Base-by-base conservation (phyloP, 2,797 vertebrate genomes). In the Notolabrus celidotus region DNA sequence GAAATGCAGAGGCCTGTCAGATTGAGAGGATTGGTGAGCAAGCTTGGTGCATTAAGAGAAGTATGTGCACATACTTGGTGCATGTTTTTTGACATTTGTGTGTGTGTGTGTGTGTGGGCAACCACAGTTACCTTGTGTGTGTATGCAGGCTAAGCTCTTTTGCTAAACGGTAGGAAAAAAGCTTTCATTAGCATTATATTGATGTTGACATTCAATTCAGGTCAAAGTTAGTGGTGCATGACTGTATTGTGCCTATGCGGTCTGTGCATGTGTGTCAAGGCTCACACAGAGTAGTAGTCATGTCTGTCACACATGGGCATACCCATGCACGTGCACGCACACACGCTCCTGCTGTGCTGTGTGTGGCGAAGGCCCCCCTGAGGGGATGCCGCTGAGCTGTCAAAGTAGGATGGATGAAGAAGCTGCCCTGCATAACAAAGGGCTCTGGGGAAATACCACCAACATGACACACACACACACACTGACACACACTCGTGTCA, bases 371-470 rank as follows among this genome's bases (percentile, higher is more conserved):
- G 22, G 56, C 19, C 25, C 75, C 88, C 78, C 62, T 1, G 20
- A 11, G 82, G 81, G 85, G 64, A 65, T 68, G 82, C 85, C 58
- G 70, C 78, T 67, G 87, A 92, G 87, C 90, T 92, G 91, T 92
- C 91, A 92, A 67, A 87, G 82, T 78, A 86, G 83, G 82, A 93
- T 90, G 88, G 89, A 91, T 93, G 88, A 90, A 91, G 84, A 91
- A 91, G 83, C 88, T 89, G 86, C 85, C 89, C 88, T 86, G 91
- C 86, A 91, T 86, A 85, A 85, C 86, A 88, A 90, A 41, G 83
- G 86, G 78, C 91, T 91, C 89, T 58, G 79, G 91, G 90, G 90
- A 92, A 92, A 92, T 90, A 90, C 87, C 86, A 85, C 80, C 76
- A 79, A 70, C 75, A 77, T 65, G 61, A 86, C 86, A 78, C 72